Evolutionary conservation across 2,797 vertebrate genomes (phyloP).

Genomic region (Varecia variegata): DNA sequence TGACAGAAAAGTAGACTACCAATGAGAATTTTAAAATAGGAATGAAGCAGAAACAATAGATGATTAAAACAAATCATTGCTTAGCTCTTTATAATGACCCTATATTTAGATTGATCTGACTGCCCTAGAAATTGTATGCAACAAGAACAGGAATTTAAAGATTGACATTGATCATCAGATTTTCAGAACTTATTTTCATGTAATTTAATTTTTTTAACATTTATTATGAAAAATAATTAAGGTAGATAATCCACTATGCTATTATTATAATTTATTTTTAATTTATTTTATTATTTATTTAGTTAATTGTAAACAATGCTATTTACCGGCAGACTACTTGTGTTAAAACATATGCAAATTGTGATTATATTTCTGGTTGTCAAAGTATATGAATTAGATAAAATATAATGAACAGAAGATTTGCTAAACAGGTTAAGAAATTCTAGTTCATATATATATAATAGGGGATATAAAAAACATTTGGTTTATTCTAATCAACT

Average conservation of each 20-base stretch:
- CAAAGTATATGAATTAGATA: not conserved
- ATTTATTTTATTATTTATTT: not conserved
- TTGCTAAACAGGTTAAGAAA: not conserved
- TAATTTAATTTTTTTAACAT: not conserved
- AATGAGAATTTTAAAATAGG: conserved; percentile 17
- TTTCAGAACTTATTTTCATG: not conserved
- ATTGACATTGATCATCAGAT: not conserved
- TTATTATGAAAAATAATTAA: not conserved
- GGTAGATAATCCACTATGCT: not conserved
- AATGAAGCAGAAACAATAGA: not conserved
- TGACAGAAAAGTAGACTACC: not conserved
- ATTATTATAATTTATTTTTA: not conserved
- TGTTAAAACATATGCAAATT: not conserved
- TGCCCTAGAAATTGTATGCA: not conserved
- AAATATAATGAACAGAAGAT: not conserved
- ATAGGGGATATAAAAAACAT: not conserved
- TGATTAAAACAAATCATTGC: not conserved
- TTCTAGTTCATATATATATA: not conserved
- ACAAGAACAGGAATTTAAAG: not conserved
- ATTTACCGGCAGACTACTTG: not conserved
- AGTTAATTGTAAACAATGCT: not conserved
- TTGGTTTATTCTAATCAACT: not conserved
- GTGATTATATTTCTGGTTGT: not conserved
- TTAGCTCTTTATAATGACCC: not conserved
- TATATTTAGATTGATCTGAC: not conserved